Evolutionary conservation across 2,113 vertebrate genomes (phyloP).

Genomic region (Bos javanicus): DNA sequence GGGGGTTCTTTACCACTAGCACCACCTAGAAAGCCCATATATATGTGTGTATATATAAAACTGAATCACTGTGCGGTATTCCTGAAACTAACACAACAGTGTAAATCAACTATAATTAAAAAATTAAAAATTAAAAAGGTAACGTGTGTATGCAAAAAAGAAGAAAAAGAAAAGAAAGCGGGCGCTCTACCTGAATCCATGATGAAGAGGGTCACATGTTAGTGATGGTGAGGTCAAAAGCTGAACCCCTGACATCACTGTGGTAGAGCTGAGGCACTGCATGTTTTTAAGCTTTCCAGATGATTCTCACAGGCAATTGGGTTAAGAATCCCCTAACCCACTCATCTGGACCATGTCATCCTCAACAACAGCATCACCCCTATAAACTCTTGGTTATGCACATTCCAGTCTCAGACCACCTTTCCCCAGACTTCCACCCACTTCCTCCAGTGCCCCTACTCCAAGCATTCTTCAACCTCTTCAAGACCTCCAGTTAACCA

Average conservation of each 20-base stretch:
- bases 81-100: background rate
- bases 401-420: background rate
- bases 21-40: background rate
- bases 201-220: background rate
- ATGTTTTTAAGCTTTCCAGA: background rate
- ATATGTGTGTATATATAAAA: background rate
- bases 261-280: background rate
- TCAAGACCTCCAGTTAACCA: background rate
- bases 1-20: background rate
- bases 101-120: background rate
- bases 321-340: background rate
- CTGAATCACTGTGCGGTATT: background rate
- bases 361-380: background rate
- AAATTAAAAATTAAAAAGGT: background rate
- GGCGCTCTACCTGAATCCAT: background rate
- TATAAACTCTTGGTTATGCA: background rate
- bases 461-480: background rate
- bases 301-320: background rate
- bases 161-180: background rate
- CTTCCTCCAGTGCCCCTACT: background rate
- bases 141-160: background rate
- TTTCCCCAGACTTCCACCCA: background rate
- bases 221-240: background rate
- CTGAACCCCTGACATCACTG: too few relatives aligned
- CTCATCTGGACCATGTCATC: background rate